Percentiles rank a stretch among this genome's conserved stretches.
phyloP scores from a whole-genome alignment of 2,797 vertebrate species.

The Coranthus polyacanthus region DNA sequence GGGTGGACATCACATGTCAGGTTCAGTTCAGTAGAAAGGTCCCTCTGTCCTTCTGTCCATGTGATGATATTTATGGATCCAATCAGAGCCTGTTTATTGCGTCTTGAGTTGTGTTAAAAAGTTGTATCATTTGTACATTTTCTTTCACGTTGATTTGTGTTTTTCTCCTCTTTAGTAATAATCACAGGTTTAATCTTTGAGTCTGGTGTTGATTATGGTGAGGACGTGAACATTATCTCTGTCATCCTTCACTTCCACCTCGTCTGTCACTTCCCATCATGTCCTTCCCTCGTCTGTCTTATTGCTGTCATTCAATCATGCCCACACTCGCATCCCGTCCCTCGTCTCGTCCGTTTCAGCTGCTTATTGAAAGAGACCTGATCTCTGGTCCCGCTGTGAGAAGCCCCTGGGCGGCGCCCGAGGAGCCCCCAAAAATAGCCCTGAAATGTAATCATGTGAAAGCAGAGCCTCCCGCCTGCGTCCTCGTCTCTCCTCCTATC shows the following conservation, averaged over 20 bases:
- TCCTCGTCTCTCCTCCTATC: constrained; percentile 16
- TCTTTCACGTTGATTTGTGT: no score
- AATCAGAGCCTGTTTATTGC: no score
- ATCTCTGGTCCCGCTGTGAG: constrained; percentile 7
- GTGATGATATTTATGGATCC: no score
- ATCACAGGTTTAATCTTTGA: no score
- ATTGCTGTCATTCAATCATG: constrained; percentile 11
- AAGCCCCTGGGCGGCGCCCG: background rate
- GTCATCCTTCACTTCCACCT: background rate
- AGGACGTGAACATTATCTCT: no score
- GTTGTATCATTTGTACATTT: no score
- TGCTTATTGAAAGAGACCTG: constrained; percentile 1
- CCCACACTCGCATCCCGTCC: background rate
- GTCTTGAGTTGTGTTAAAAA: no score
- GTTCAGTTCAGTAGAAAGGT: no score
- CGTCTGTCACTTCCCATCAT: background rate
- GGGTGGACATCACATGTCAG: no score
- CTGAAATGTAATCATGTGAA: constrained; percentile 60
- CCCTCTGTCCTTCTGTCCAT: no score
- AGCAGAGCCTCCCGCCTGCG: constrained; percentile 37
- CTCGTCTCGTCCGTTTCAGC: constrained; percentile 2
- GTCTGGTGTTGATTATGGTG: no score
- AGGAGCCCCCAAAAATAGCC: constrained; percentile 50
- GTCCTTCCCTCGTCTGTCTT: background rate
- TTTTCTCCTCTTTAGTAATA: no score